A percentile compares a stretch with the other conserved stretches of the same genome.
phyloP scores from a whole-genome alignment of 2,797 vertebrate species.

The Sebastiscus tertius region DNA sequence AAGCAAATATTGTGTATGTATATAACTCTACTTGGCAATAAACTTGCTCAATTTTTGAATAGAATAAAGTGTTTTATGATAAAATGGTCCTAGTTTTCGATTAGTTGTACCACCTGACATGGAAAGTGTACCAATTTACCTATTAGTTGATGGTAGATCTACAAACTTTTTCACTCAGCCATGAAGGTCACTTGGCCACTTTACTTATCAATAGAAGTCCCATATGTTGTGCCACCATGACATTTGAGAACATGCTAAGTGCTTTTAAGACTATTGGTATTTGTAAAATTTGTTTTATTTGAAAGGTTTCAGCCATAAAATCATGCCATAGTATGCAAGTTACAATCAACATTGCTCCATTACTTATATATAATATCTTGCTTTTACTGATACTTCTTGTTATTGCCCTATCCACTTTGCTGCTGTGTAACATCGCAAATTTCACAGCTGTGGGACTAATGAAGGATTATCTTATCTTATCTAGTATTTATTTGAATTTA shows the following conservation, averaged over 20 bases:
- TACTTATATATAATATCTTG: background rate
- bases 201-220: background rate
- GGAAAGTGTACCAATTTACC: background rate
- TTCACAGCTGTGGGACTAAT: background rate
- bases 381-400: background rate
- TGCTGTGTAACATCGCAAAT: background rate
- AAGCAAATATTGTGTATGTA: fast-evolving
- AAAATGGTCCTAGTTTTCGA: background rate
- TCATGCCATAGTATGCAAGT: background rate
- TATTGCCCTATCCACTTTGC: background rate
- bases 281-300: background rate
- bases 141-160: background rate
- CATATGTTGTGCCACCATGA: background rate
- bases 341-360: background rate
- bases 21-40: too few species aligned
- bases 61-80: background rate
- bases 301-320: background rate
- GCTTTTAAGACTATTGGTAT: background rate
- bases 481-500: background rate
- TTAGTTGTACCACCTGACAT: background rate
- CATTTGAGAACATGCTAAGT: background rate
- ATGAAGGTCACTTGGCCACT: background rate
- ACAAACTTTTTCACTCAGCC: background rate
- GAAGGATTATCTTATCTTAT: background rate
- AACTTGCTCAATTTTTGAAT: too few species aligned